Base-by-base conservation (phyloP, 2,797 vertebrate species). In the Philypnodon macrostomus region DNA sequence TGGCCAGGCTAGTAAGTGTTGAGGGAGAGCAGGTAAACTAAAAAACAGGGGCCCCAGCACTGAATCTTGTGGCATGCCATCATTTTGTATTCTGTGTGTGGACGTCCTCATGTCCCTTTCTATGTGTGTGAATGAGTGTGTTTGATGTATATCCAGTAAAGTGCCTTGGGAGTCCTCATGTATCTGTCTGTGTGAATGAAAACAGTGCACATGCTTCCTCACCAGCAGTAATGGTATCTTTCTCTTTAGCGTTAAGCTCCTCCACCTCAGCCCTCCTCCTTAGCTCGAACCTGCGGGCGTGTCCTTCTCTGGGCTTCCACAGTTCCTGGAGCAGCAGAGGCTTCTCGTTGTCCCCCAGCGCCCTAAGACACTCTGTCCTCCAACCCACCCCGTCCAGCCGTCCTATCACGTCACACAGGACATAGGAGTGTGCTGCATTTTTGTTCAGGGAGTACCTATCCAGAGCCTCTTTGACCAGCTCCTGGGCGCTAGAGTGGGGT, bases 191-290 rank as follows among this genome's bases (percentile, higher is more conserved):
- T 37, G 16, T 44, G 36, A 48, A 5, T 58, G 21, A 40, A 12
- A n/a, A n/a, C n/a, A 46, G 35, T 59, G 19, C 52, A 29, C 47
- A 60, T 15, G 34, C 63, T 8, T 45, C 23, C 92, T 91, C 79
- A 98, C 95, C 96, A 87, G 95, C 96, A 0, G 96, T 98, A 71
- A 92, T 76, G 12, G 95, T 98, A 64, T 98, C 96, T 81, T 94
- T 93, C 0, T 98, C 95, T 79, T 71, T 93, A 73, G 94, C 91
- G 0, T 92, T 92, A 67, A 95, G 79, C 52, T 94, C 92, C 51
- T 97, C 96, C 71, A 98, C 93, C 42, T 97, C 94, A 0, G 88
- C 91, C 50, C 90, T 87, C 75, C 84, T 87, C 40, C 93, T 90
- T 51, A 98, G 90, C 81, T 98, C 96, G 58, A 97, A 92, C 21